Base-by-base conservation (phyloP, 2,113 vertebrate species). In the Sphyrna mokarran region DNA sequence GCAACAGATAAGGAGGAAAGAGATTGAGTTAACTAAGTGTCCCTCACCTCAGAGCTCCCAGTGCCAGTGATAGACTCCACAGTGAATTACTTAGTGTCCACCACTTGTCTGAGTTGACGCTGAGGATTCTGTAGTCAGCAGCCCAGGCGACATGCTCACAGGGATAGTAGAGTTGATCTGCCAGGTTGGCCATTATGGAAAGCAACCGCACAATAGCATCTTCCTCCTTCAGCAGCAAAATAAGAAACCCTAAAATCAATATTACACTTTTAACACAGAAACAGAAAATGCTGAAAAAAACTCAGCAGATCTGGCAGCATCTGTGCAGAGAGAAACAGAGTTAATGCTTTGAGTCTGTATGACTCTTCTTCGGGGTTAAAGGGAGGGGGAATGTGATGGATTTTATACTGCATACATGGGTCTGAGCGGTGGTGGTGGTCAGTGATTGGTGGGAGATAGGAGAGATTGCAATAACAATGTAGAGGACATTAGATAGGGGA, bases 61-160 rank as follows among this genome's bases (percentile, higher is more conserved):
- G 97, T 10, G 99, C 96, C 96, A 99, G 97, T 0, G 99, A 98
- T 8, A 97, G 86, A 33, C 97, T 98, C 99, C 99, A 99, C 78
- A 99, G 96, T 22, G 95, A 95, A 0, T 97, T 98, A 97, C 98
- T 98, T 69, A 98, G 95, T 0, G 97, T 95, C 99, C 99, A 99
- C 99, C 99, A 99, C 85, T 96, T 97, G 83, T 96, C 97, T 4
- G 99, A 98, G 95, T 97, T 96, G 16, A 96, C 96, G 0, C 29
- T 97, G 96, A 99, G 96, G 89, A 99, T 96, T 80, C 97, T 96
- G 2, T 98, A 96, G 0, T 99, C 98, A 0, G 99, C 98, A 0
- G 99, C 99, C 99, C 99, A 99, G 0, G 99, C 99, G 0, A 99
- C 0, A 72, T 99, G 99, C 96, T 99, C 99, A 33, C 99, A 99